A percentile compares a stretch with the other conserved stretches of the same genome.
Evolutionary conservation across 2,888 invertebrate species (phyloP).

Genomic region (Amphipyra berbera): DNA sequence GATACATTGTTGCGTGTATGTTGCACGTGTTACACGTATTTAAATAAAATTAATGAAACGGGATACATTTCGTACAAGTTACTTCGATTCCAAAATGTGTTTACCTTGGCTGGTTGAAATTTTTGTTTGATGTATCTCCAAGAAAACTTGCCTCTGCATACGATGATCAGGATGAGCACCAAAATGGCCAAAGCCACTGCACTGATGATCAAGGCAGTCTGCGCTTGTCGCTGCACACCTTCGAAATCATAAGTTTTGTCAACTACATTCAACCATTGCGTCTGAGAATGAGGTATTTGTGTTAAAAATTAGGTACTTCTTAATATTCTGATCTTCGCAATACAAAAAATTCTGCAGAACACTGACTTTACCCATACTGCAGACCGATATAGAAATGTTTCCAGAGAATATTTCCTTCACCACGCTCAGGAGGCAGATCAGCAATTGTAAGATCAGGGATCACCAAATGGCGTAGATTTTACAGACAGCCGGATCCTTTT

Average conservation of each 20-base stretch:
- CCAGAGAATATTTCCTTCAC: not conserved
- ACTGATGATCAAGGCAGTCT: slow-evolving; percentile 81
- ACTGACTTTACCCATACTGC: no score
- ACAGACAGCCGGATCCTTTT: not conserved
- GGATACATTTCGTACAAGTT: not conserved
- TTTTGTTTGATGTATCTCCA: slow-evolving; percentile 84
- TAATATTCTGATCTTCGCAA: no score
- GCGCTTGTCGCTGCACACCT: slow-evolving; percentile 84
- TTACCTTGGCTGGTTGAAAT: slow-evolving; percentile 84
- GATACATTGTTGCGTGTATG: not conserved
- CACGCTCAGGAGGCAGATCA: not conserved
- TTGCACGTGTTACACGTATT: not conserved
- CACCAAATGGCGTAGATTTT: not conserved
- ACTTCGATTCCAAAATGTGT: slow-evolving; percentile 14
- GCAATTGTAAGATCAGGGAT: no score
- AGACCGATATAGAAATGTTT: not conserved
- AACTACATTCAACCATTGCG: slow-evolving; percentile 20
- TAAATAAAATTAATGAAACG: not conserved
- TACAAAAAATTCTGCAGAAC: no score
- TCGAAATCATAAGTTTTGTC: slow-evolving; percentile 38
- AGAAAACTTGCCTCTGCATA: slow-evolving; percentile 78
- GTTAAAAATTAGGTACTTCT: no score
- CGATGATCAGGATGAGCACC: slow-evolving; percentile 74
- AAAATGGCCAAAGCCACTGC: slow-evolving; percentile 80
- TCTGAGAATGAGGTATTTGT: not conserved